phyloP scores from a whole-genome alignment of 2,797 vertebrate species.

The Neopelma chrysocephalum region DNA sequence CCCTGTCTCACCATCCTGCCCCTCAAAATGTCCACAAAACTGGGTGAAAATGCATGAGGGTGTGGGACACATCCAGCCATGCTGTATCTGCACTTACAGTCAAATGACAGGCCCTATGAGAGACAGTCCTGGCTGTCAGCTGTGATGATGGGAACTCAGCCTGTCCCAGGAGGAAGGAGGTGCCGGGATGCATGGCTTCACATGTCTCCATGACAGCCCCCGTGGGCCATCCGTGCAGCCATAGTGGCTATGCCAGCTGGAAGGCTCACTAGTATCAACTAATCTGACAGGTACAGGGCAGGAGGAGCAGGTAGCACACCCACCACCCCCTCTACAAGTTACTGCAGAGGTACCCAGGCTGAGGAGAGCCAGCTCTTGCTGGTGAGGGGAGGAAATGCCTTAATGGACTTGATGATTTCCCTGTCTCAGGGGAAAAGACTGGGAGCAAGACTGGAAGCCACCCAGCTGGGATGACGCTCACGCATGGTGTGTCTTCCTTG shows the following conservation, averaged over 20 bases:
- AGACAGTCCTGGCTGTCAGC: background rate
- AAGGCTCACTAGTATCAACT: background rate
- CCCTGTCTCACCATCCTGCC: fast-evolving
- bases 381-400: background rate
- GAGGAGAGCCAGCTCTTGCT: background rate
- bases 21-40: background rate
- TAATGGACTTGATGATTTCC: background rate
- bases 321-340: fast-evolving
- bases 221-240: background rate
- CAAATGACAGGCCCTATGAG: background rate
- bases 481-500: fast-evolving
- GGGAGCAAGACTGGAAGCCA: background rate
- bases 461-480: background rate
- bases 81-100: background rate
- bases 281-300: fast-evolving
- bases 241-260: background rate
- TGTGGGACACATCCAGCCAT: fast-evolving
- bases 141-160: fast-evolving
- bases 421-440: background rate
- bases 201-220: background rate
- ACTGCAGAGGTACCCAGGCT: background rate
- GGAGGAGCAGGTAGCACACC: background rate
- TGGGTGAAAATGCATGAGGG: background rate
- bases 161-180: background rate
- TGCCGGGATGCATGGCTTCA: background rate